These are phyloP conservation scores for Morone chrysops DNA, from an alignment of 2,113 vertebrate species.

Conservation along the genomic window DNA sequence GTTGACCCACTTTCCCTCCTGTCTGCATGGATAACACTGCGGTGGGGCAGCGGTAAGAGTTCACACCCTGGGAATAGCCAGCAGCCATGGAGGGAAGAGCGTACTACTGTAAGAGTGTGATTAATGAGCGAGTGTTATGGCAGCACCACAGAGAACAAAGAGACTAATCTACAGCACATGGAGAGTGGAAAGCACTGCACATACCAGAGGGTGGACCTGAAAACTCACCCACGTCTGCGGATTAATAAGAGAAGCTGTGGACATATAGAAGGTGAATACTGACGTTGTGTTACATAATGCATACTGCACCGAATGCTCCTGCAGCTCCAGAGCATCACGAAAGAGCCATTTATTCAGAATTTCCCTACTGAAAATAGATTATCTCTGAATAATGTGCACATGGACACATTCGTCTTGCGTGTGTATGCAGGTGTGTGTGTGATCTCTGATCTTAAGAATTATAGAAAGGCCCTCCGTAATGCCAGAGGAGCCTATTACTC, in stretches of 20 bases:
- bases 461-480: too few relatives aligned
- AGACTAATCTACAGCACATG: slow-evolving; percentile 78
- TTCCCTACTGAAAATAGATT: neutral
- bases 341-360: slow-evolving; percentile 1
- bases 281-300: slow-evolving; percentile 46
- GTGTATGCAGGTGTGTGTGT: slow-evolving; percentile 14
- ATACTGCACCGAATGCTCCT: slow-evolving; percentile 29
- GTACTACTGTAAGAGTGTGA: slow-evolving; percentile 73
- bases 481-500: too few relatives aligned
- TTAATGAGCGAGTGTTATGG: slow-evolving; percentile 80
- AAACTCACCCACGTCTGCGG: slow-evolving; percentile 45
- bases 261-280: slow-evolving; percentile 28
- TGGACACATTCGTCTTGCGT: slow-evolving; percentile 15
- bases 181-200: slow-evolving; percentile 66
- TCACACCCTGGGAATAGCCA: slow-evolving; percentile 75
- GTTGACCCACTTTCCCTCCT: slow-evolving; percentile 75
- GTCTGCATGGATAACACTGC: slow-evolving; percentile 63
- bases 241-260: slow-evolving; percentile 10
- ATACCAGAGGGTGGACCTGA: slow-evolving; percentile 52
- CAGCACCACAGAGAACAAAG: slow-evolving; percentile 75
- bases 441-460: too few relatives aligned
- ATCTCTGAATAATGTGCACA: neutral
- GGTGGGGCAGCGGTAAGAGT: slow-evolving; percentile 64
- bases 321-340: slow-evolving; percentile 11
- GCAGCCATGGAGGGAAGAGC: slow-evolving; percentile 44